phyloP scores from a whole-genome alignment of 2,888 invertebrate species.

The Patella depressa region DNA sequence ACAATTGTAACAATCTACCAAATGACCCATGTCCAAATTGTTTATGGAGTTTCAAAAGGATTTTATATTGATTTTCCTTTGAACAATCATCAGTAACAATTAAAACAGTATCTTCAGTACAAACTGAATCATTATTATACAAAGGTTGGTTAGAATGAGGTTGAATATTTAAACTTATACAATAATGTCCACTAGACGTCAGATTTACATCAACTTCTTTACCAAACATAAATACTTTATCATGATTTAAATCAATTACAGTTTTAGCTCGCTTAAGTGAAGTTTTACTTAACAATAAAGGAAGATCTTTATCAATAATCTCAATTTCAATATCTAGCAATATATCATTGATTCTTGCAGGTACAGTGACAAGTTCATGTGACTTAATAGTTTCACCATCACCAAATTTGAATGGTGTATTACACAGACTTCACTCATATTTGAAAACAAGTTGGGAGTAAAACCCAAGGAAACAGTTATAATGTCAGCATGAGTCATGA shows the following conservation, averaged over 20 bases:
- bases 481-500: too few relatives aligned
- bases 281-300: conserved; percentile 8
- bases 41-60: not conserved
- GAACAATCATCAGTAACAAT: conserved; percentile 4
- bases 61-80: not conserved
- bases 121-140: not conserved
- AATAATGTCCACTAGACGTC: conserved; percentile 10
- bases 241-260: not conserved
- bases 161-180: not conserved
- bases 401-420: conserved; percentile 1
- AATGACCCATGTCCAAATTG: conserved; percentile 2
- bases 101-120: not conserved
- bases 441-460: too few relatives aligned
- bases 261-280: not conserved
- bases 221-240: conserved; percentile 7
- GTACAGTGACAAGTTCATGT: not conserved
- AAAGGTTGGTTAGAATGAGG: not conserved
- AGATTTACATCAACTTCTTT: not conserved
- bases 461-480: too few relatives aligned
- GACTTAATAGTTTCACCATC: not conserved
- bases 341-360: not conserved
- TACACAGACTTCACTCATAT: too few relatives aligned
- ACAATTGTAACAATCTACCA: not conserved
- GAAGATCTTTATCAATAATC: not conserved
- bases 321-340: conserved; percentile 2